Conservation (phyloP, 2,113 vertebrate genomes). For the Corvus moneduloides region DNA sequence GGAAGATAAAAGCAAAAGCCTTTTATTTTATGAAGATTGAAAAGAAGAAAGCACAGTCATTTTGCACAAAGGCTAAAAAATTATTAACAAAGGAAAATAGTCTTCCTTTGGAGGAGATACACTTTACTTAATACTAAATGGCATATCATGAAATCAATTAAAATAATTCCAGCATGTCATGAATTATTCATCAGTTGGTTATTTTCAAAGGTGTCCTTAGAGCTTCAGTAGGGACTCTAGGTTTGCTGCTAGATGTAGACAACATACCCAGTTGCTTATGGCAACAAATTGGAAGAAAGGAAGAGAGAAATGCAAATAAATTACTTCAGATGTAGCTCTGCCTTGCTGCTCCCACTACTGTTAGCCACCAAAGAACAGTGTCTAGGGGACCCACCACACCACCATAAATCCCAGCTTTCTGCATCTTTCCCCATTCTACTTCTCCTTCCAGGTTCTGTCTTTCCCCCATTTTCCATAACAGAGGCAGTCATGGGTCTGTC, state of each 20-base stretch:
- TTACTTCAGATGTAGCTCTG: not conserved
- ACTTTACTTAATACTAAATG: not conserved
- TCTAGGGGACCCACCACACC: not conserved
- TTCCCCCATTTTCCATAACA: not conserved
- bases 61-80: not conserved
- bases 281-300: not conserved
- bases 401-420: not conserved
- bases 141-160: not conserved
- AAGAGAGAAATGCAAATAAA: not conserved
- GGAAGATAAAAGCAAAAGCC: not conserved
- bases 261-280: conserved; percentile 1
- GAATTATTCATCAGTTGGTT: not conserved
- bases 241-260: not conserved
- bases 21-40: not conserved
- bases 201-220: not conserved
- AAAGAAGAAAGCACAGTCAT: not conserved
- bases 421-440: not conserved
- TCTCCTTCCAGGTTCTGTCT: not conserved
- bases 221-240: not conserved
- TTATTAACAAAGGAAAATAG: not conserved
- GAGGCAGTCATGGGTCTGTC: not conserved
- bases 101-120: not conserved
- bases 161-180: not conserved
- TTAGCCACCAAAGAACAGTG: not conserved
- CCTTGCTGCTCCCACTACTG: not conserved